Conservation (phyloP, 2,113 vertebrate species). For the Paracanthobrama guichenoti region DNA sequence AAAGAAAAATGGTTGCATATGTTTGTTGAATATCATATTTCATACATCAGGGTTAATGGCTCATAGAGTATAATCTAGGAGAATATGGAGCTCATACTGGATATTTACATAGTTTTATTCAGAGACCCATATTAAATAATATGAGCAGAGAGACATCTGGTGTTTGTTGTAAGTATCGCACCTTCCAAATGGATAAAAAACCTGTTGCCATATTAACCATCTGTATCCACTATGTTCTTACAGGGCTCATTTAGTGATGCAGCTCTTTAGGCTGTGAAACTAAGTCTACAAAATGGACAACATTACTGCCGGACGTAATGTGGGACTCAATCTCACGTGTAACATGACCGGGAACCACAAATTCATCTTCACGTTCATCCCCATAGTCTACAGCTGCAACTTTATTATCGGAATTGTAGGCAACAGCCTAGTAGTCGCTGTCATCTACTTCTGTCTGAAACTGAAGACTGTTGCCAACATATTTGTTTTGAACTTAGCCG, state of each 20-base stretch:
- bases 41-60: no score
- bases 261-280: conserved; percentile 5
- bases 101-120: no score
- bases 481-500: conserved; percentile 89
- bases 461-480: conserved; percentile 93
- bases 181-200: not conserved
- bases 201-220: not conserved
- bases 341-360: conserved; percentile 48
- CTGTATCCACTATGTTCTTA: not conserved
- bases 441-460: conserved; percentile 95
- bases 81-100: no score
- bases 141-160: conserved; percentile 26
- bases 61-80: no score
- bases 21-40: no score
- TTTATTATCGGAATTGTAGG: conserved; percentile 77
- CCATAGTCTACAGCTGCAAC: conserved; percentile 54
- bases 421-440: conserved; percentile 91
- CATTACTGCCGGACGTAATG: not conserved
- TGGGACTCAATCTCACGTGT: conserved; percentile 35
- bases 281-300: conserved; percentile 44
- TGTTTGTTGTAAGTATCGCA: conserved; percentile 11
- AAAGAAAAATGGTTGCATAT: no score
- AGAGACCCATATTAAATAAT: not conserved
- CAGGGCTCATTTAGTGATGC: not conserved
- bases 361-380: conserved; percentile 52